phyloP scores from a whole-genome alignment of 2,888 invertebrate genomes.

The Polia nebulosa region DNA sequence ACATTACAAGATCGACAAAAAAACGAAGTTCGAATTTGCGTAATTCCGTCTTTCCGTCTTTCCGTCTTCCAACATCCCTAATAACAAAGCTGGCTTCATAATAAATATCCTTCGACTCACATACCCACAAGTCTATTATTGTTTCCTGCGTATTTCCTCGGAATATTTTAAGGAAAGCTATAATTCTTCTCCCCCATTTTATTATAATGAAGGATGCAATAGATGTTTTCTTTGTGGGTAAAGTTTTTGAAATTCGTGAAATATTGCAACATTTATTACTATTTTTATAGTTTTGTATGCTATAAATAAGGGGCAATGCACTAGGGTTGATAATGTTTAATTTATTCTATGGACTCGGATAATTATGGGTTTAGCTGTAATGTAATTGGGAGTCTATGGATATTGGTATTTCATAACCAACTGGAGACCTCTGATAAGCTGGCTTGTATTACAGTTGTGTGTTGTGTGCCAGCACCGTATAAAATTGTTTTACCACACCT shows the following conservation, averaged over 20 bases:
- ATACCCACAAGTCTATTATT: constrained; percentile 59
- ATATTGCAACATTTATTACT: constrained; percentile 67
- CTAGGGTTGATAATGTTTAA: constrained; percentile 38
- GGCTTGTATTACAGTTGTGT: constrained; percentile 6
- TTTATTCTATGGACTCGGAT: constrained; percentile 53
- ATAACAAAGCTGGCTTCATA: constrained; percentile 31
- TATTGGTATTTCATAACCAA: constrained; percentile 16
- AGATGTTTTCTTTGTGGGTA: constrained; percentile 52
- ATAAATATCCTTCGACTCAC: constrained; percentile 48
- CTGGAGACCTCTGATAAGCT: constrained; percentile 3
- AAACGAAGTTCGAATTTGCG: constrained; percentile 18
- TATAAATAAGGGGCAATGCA: constrained; percentile 63
- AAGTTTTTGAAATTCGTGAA: constrained; percentile 59
- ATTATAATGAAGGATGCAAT: constrained; percentile 68
- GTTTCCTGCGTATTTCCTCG: constrained; percentile 58
- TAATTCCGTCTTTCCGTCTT: constrained; percentile 37
- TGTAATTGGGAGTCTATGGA: constrained; percentile 23
- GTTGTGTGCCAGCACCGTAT: too few species aligned
- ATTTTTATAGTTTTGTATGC: constrained; percentile 60
- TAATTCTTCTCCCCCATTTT: constrained; percentile 63
- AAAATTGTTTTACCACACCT: too few species aligned
- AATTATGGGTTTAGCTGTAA: constrained; percentile 42
- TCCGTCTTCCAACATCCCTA: constrained; percentile 26
- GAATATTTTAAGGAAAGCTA: constrained; percentile 58
- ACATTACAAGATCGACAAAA: background rate